Evolutionary conservation across 2,113 vertebrate genomes (phyloP).

Genomic region (Thamnophis sirtalis): DNA sequence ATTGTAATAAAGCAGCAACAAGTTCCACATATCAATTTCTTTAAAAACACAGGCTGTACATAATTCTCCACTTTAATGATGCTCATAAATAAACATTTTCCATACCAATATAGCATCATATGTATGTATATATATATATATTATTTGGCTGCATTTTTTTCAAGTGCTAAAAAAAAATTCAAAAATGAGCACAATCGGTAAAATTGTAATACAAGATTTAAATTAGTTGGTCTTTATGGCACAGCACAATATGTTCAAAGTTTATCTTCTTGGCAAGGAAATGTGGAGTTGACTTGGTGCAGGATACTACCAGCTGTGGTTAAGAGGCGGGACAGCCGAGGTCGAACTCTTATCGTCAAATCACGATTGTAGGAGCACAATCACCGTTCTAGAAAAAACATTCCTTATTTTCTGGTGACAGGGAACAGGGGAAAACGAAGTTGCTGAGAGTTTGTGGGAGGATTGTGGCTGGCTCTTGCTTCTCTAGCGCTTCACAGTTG

Average conservation of each 20-base stretch:
- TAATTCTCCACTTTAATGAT: constrained; percentile 7
- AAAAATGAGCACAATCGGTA: not conserved
- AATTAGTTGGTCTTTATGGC: not conserved
- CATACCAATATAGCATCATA: not conserved
- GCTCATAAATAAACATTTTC: constrained; percentile 2
- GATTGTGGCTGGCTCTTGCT: constrained; percentile 16
- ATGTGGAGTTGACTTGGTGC: not conserved
- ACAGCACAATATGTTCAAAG: not conserved
- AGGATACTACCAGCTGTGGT: not conserved
- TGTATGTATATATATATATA: not conserved
- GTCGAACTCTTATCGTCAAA: not conserved
- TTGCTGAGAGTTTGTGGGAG: not conserved
- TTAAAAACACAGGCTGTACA: not conserved
- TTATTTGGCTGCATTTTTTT: not conserved
- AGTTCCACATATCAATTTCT: not conserved
- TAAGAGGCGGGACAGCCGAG: not conserved
- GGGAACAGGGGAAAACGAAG: not conserved
- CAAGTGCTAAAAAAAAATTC: constrained; percentile 5
- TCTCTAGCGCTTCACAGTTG: constrained; percentile 25
- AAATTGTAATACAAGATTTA: not conserved
- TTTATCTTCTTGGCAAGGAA: not conserved
- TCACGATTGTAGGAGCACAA: not conserved
- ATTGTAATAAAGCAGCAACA: not conserved
- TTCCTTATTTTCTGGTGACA: constrained; percentile 23
- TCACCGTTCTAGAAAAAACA: not conserved